Percentiles rank a stretch among this genome's conserved stretches.
phyloP scores from a whole-genome alignment of 2,797 vertebrate species.

The Chaenodraco wilsoni region DNA sequence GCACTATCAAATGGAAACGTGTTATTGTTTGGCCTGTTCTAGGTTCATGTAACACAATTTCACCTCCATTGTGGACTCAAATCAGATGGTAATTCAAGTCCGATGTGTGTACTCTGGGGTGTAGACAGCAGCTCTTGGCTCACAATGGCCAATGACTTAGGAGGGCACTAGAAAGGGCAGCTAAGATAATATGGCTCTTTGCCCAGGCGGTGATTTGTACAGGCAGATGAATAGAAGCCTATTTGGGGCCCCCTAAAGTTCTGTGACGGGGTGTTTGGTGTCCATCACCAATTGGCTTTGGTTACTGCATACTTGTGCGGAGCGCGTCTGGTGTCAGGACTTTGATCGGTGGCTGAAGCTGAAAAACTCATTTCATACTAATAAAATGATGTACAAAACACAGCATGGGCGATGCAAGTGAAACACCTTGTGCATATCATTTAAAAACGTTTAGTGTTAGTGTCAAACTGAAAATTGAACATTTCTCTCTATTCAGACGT shows the following conservation, averaged over 20 bases:
- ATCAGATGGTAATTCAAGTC: slow-evolving; percentile 63
- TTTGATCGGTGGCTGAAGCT: slow-evolving; percentile 77
- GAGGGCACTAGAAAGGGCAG: slow-evolving; percentile 78
- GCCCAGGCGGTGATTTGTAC: slow-evolving; percentile 77
- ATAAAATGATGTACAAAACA: slow-evolving; percentile 41
- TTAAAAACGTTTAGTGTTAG: slow-evolving; percentile 5
- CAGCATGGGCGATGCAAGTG: neutral
- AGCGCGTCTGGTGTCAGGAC: slow-evolving; percentile 79
- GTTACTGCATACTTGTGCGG: slow-evolving; percentile 76
- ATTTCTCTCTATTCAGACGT: neutral
- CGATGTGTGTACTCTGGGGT: slow-evolving; percentile 62
- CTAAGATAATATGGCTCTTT: slow-evolving; percentile 78
- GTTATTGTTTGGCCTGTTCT: slow-evolving; percentile 18
- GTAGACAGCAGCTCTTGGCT: slow-evolving; percentile 72
- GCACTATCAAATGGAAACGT: slow-evolving; percentile 17
- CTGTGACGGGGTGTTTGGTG: slow-evolving; percentile 78
- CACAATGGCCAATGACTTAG: slow-evolving; percentile 74
- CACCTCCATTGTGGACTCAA: slow-evolving; percentile 43
- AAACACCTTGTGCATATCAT: neutral
- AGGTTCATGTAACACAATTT: slow-evolving; percentile 33
- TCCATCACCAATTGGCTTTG: slow-evolving; percentile 80
- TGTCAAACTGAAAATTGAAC: neutral
- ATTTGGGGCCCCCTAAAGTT: slow-evolving; percentile 74
- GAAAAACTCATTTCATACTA: slow-evolving; percentile 49
- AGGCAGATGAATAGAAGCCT: slow-evolving; percentile 79